These are phyloP conservation scores for Taenioides sp. DNA, from an alignment of 2,797 vertebrate species.

Conservation along the genomic window DNA sequence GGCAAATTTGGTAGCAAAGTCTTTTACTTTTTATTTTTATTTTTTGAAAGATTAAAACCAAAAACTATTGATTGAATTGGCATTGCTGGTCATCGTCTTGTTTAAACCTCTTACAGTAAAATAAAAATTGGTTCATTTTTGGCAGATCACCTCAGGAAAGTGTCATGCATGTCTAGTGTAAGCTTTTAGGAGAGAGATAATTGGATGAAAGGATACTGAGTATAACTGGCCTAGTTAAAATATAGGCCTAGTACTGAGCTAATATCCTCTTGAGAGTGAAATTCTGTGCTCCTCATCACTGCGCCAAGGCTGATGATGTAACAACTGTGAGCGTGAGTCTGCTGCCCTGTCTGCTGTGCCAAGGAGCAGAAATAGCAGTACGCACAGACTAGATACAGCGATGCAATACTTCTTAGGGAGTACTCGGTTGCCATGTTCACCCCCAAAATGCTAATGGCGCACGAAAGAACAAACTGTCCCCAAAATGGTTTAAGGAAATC, in stretches of 20 bases:
- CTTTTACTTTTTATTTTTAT: no score
- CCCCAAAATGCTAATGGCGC: neutral
- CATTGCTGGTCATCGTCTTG: neutral
- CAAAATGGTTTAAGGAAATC: constrained; percentile 5
- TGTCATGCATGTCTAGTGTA: neutral
- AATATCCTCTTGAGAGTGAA: constrained; percentile 14
- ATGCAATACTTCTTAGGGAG: constrained; percentile 14
- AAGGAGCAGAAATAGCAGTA: constrained; percentile 38
- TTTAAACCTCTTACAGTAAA: neutral
- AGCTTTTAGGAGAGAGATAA: constrained; percentile 25
- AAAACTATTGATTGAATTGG: neutral
- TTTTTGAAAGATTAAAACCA: no score
- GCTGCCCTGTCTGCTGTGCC: constrained; percentile 24
- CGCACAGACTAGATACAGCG: neutral
- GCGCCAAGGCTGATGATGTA: constrained; percentile 33
- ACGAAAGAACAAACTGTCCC: neutral
- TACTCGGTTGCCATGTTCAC: constrained; percentile 36
- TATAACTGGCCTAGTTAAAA: constrained; percentile 23
- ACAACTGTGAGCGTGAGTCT: constrained; percentile 13
- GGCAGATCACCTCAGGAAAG: neutral
- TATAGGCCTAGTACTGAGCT: neutral
- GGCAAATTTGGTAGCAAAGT: neutral
- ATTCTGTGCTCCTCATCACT: constrained; percentile 46
- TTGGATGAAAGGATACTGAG: constrained; percentile 33
- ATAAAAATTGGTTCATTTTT: neutral